phyloP scores from a whole-genome alignment of 2,888 invertebrate genomes.

The Resseliella maxima region DNA sequence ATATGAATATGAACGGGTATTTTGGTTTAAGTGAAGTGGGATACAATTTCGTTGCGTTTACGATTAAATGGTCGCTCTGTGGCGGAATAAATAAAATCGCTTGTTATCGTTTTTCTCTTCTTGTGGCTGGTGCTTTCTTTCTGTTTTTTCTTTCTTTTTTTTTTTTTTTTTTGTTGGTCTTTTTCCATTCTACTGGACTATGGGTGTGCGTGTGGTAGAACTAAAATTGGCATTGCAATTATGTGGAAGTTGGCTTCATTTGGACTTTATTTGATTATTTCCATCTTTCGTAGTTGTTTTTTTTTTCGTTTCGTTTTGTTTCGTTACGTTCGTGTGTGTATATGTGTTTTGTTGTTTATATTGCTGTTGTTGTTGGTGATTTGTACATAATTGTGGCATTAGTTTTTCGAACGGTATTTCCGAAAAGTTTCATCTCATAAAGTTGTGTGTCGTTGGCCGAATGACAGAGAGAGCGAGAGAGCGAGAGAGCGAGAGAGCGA shows the following conservation, averaged over 20 bases:
- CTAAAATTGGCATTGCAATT: not conserved
- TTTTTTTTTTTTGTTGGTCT: not conserved
- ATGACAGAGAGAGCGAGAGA: not conserved
- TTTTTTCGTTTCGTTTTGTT: no score
- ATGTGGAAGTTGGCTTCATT: not conserved
- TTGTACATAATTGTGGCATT: constrained; percentile 9
- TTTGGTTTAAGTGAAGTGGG: not conserved
- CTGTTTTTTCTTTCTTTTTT: no score
- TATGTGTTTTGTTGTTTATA: no score
- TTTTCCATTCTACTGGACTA: no score
- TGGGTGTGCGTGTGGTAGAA: not conserved
- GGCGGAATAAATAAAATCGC: not conserved
- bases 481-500: not conserved
- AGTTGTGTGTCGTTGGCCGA: not conserved
- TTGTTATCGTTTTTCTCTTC: not conserved
- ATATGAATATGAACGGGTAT: not conserved
- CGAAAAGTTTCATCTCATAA: not conserved
- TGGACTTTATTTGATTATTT: not conserved
- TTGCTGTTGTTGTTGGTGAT: no score
- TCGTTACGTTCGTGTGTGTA: no score
- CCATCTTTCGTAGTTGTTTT: not conserved
- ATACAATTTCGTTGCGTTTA: not conserved
- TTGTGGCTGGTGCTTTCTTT: not conserved
- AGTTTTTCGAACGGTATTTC: not conserved
- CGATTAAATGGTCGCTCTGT: constrained; percentile 17